A percentile compares a stretch with the other conserved stretches of the same genome.
Conservation (phyloP, 2,888 invertebrate species). For the Stomorhina lunata region DNA sequence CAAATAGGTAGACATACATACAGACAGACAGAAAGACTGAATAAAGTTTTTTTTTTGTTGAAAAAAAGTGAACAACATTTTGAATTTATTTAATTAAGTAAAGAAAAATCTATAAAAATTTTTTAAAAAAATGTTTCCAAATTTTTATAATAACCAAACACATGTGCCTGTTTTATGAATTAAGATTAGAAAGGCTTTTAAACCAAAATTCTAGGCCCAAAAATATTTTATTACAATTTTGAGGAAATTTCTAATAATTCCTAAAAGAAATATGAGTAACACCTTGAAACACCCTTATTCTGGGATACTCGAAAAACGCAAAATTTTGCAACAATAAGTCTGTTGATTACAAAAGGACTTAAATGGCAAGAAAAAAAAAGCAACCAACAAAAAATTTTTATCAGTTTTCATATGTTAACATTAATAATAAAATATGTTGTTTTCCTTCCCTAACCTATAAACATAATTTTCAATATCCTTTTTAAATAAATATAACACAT, state of each 20-base stretch:
- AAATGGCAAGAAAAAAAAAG: slow-evolving; percentile 40
- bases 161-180: slow-evolving; percentile 7
- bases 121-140: too few relatives aligned
- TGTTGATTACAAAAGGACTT: slow-evolving; percentile 43
- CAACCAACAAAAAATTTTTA: slow-evolving; percentile 8
- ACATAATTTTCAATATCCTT: slow-evolving; percentile 65
- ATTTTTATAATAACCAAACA: slow-evolving; percentile 13
- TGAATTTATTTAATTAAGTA: too few relatives aligned
- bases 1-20: too few relatives aligned
- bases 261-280: slow-evolving; percentile 51
- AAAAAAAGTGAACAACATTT: too few relatives aligned
- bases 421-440: slow-evolving; percentile 46
- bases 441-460: slow-evolving; percentile 64
- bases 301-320: not conserved
- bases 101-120: too few relatives aligned
- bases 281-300: slow-evolving; percentile 37
- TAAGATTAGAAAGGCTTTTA: slow-evolving; percentile 39
- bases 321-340: slow-evolving; percentile 36
- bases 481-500: slow-evolving; percentile 28
- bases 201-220: not conserved
- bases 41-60: too few relatives aligned
- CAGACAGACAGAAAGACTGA: too few relatives aligned
- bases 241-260: not conserved
- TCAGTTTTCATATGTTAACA: slow-evolving; percentile 40
- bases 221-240: slow-evolving; percentile 25